Conservation (phyloP, 2,888 invertebrate species). For the Chrysolina haemoptera region DNA sequence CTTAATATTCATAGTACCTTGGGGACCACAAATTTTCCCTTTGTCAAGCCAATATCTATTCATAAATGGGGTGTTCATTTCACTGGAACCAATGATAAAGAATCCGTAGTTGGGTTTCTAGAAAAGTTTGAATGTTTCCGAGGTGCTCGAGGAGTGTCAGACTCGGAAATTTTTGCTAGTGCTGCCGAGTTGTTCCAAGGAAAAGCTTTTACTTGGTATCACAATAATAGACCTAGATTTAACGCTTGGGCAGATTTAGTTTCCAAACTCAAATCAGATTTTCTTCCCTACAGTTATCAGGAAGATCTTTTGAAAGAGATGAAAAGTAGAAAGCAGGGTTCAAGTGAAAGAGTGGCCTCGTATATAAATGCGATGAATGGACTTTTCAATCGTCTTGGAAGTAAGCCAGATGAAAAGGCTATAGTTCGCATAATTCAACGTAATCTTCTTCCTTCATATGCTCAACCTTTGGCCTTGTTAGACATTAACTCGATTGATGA, state of each 20-base stretch:
- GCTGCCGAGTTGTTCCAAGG: conserved; percentile 22
- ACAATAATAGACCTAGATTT: conserved; percentile 20
- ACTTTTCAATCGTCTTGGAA: neutral
- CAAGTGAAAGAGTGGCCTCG: neutral
- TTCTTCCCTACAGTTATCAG: conserved; percentile 24
- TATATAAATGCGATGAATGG: neutral
- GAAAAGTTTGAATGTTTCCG: conserved; percentile 21
- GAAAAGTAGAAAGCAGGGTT: conserved; percentile 18
- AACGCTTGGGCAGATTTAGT: conserved; percentile 2
- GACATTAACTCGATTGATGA: neutral
- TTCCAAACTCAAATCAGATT: conserved; percentile 24
- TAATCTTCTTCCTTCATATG: conserved; percentile 11
- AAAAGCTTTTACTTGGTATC: conserved; percentile 24
- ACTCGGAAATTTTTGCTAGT: conserved; percentile 24
- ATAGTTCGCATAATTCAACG: conserved; percentile 3
- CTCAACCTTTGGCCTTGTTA: neutral
- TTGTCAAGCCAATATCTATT: conserved; percentile 17
- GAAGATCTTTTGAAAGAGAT: conserved; percentile 24
- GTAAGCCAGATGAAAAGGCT: neutral
- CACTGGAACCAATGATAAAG: conserved; percentile 8
- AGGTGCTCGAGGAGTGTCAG: conserved; percentile 6
- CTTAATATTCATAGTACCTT: conserved; percentile 6
- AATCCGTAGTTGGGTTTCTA: conserved; percentile 12
- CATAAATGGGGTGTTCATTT: conserved; percentile 23
- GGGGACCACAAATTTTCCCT: neutral